phyloP scores from a whole-genome alignment of 2,797 vertebrate species.

The Nyctalus aviator region DNA sequence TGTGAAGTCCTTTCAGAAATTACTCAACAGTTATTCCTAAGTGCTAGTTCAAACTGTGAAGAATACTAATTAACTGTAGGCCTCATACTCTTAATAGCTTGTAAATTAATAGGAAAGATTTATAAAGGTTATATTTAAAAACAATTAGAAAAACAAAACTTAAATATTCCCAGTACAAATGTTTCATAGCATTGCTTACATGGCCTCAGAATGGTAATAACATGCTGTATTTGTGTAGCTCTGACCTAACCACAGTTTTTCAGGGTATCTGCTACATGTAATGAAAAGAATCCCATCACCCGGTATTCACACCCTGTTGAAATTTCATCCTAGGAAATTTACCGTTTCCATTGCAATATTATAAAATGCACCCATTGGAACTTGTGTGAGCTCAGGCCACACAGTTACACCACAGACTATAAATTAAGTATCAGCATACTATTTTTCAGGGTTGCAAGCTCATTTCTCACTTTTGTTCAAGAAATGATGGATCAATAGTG shows the following conservation, averaged over 20 bases:
- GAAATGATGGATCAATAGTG: constrained; percentile 34
- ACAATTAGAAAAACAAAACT: neutral
- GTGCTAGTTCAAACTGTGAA: neutral
- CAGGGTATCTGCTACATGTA: neutral
- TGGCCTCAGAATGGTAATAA: neutral
- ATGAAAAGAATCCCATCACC: neutral
- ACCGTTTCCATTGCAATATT: neutral
- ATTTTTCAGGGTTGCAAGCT: neutral
- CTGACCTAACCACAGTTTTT: constrained; percentile 9
- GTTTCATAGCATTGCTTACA: constrained; percentile 3
- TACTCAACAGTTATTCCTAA: neutral
- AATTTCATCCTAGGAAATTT: neutral
- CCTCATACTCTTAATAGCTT: neutral
- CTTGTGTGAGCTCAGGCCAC: neutral
- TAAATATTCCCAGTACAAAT: neutral
- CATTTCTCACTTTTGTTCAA: neutral
- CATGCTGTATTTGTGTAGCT: neutral
- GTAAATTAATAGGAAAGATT: constrained; percentile 4
- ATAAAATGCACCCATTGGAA: neutral
- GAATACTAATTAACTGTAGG: neutral
- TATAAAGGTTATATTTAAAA: constrained; percentile 40
- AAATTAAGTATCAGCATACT: neutral
- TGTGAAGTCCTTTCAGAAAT: constrained; percentile 47
- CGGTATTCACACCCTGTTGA: neutral
- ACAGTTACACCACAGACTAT: neutral